Percentiles rank a stretch among this genome's conserved stretches.
Evolutionary conservation across 2,888 invertebrate genomes (phyloP).

Genomic region (Fabriciana adippe): DNA sequence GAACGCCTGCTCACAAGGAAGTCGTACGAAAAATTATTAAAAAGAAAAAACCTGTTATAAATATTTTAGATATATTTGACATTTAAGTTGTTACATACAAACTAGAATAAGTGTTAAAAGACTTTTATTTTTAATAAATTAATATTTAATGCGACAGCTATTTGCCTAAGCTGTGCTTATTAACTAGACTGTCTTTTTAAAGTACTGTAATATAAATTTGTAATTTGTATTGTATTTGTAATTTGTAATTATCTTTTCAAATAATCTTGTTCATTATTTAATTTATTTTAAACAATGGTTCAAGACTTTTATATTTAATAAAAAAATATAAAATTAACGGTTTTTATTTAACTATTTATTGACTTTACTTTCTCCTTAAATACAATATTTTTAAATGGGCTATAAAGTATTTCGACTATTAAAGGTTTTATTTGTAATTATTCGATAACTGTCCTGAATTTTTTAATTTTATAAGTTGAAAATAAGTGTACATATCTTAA

Average conservation of each 20-base stretch:
- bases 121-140: conserved; percentile 5
- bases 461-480: no score
- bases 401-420: no score
- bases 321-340: conserved; percentile 10
- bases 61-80: conserved; percentile 73
- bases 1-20: conserved; percentile 56
- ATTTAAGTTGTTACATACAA: conserved; percentile 65
- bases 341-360: conserved; percentile 7
- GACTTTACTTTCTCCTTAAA: background rate
- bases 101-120: conserved; percentile 53
- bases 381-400: background rate
- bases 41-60: conserved; percentile 68
- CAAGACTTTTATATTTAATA: conserved; percentile 5
- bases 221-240: conserved; percentile 1
- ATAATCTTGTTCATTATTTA: conserved; percentile 5
- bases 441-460: no score
- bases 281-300: background rate
- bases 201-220: background rate
- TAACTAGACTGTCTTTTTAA: no score
- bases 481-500: background rate
- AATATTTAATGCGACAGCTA: no score
- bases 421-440: no score
- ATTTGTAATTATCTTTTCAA: background rate
- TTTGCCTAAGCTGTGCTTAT: no score
- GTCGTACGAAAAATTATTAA: conserved; percentile 68